These are phyloP conservation scores for Leistus spinibarbis DNA, from an alignment of 2,888 invertebrate species.

Conservation along the genomic window DNA sequence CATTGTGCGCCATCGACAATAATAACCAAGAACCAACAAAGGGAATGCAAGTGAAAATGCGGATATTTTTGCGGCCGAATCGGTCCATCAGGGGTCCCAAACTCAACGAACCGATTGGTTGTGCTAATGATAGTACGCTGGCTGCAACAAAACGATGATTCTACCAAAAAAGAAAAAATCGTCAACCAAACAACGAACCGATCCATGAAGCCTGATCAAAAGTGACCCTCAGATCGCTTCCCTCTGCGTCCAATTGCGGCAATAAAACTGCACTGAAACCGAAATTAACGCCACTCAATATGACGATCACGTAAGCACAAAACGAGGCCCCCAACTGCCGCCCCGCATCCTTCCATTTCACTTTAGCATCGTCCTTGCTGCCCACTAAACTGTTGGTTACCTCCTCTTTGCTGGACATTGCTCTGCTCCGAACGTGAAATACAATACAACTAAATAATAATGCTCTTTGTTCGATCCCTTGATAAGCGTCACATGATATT, in stretches of 20 bases:
- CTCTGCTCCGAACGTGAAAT: background rate
- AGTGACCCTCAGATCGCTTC: constrained; percentile 54
- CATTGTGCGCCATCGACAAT: constrained; percentile 55
- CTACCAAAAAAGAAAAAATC: constrained; percentile 9
- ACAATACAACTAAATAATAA: background rate
- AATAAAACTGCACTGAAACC: constrained; percentile 63
- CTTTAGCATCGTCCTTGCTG: background rate
- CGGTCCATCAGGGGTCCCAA: constrained; percentile 64
- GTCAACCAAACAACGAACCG: constrained; percentile 52
- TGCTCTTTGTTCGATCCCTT: background rate
- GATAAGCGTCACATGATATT: background rate
- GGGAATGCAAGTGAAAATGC: constrained; percentile 58
- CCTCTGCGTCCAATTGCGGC: constrained; percentile 57
- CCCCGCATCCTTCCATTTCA: constrained; percentile 44
- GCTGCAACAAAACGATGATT: constrained; percentile 54
- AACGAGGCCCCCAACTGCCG: constrained; percentile 57
- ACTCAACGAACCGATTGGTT: constrained; percentile 61
- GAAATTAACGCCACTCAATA: constrained; percentile 65
- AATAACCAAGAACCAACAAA: constrained; percentile 60
- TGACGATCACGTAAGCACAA: constrained; percentile 58
- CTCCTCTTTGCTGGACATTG: constrained; percentile 22
- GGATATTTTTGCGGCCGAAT: constrained; percentile 60
- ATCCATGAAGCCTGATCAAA: constrained; percentile 63
- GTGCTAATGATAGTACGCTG: constrained; percentile 62
- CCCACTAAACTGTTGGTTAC: constrained; percentile 21